Evolutionary conservation across 2,888 invertebrate species (phyloP).

Genomic region (Diadromus collaris): DNA sequence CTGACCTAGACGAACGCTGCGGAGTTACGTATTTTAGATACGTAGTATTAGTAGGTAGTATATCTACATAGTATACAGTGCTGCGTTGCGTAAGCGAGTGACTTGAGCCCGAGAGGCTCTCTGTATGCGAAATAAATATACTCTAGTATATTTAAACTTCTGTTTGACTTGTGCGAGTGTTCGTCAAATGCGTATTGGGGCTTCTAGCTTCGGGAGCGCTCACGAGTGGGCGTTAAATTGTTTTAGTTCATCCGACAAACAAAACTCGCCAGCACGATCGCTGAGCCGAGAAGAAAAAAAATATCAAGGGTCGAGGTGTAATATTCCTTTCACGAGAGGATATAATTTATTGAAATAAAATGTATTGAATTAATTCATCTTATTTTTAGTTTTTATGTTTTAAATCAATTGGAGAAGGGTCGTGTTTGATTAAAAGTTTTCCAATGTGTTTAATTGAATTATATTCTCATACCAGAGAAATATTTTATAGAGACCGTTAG

Average conservation of each 20-base stretch:
- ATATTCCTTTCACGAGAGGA: too few species aligned
- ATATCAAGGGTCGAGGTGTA: too few species aligned
- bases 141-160: neutral
- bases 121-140: constrained; percentile 24
- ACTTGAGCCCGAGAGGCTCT: neutral
- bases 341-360: too few species aligned
- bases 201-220: neutral
- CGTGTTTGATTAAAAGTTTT: too few species aligned
- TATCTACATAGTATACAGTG: constrained; percentile 27
- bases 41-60: constrained; percentile 9
- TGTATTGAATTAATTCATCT: too few species aligned
- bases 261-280: neutral
- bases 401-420: too few species aligned
- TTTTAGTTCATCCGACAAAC: neutral
- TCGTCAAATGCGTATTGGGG: constrained; percentile 1
- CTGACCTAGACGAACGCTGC: constrained; percentile 58
- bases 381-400: too few species aligned
- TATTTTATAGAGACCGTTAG: too few species aligned
- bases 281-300: neutral
- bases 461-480: too few species aligned
- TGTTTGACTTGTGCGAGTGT: neutral
- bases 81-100: constrained; percentile 31
- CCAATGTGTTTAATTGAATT: too few species aligned
- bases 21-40: constrained; percentile 23
- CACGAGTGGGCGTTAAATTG: constrained; percentile 7